Conservation (phyloP, 2,113 vertebrate genomes). For the Connochaetes taurinus region DNA sequence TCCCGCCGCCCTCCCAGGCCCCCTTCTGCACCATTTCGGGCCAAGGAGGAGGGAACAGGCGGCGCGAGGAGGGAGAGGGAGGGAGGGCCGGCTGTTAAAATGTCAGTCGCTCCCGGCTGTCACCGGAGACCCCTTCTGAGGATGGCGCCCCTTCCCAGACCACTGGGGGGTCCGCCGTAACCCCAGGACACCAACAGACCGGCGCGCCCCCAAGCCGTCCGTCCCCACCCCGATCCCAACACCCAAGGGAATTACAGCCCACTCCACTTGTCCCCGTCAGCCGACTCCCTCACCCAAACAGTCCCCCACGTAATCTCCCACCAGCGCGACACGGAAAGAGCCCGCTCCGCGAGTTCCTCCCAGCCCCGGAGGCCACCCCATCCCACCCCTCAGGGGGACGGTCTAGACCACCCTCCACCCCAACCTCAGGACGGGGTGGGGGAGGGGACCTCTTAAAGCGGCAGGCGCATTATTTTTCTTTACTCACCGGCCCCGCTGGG, state of each 20-base stretch:
- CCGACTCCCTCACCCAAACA: slow-evolving; percentile 31
- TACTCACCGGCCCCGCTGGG: slow-evolving; percentile 62
- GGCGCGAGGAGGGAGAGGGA: slow-evolving; percentile 26
- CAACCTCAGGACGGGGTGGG: slow-evolving; percentile 49
- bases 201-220: neutral
- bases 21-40: slow-evolving; percentile 71
- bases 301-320: neutral
- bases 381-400: slow-evolving; percentile 39
- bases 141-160: slow-evolving; percentile 2
- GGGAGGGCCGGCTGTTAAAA: slow-evolving; percentile 66
- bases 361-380: neutral
- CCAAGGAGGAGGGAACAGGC: slow-evolving; percentile 69
- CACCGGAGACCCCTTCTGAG: slow-evolving; percentile 52
- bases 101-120: slow-evolving; percentile 68
- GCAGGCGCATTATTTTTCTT: slow-evolving; percentile 52
- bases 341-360: neutral
- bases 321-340: neutral
- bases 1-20: slow-evolving; percentile 57
- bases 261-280: neutral
- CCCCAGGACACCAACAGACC: neutral
- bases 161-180: neutral
- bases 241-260: neutral
- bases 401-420: slow-evolving; percentile 66
- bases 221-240: neutral
- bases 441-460: slow-evolving; percentile 73